phyloP scores from a whole-genome alignment of 2,113 vertebrate genomes.

The Syngnathus typhle region DNA sequence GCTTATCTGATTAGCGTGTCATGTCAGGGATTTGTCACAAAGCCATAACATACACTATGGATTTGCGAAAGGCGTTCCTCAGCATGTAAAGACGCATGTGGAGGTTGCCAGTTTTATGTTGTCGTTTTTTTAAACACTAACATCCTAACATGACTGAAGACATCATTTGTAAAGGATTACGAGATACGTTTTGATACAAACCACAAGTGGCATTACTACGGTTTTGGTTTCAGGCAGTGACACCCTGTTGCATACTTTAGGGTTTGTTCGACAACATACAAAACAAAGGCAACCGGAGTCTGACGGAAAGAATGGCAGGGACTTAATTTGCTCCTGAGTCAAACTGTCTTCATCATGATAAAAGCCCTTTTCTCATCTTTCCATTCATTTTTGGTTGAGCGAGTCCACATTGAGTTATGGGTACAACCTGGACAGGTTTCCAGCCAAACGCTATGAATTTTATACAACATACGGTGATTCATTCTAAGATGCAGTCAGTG shows the following conservation, averaged over 20 bases:
- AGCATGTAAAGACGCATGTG: conserved; percentile 55
- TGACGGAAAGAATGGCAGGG: neutral
- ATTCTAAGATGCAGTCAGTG: conserved; percentile 1
- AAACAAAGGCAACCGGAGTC: neutral
- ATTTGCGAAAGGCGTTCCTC: conserved; percentile 38
- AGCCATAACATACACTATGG: conserved; percentile 46
- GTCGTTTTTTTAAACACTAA: neutral
- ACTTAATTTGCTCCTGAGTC: neutral
- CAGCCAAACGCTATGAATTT: neutral
- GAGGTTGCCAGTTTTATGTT: neutral
- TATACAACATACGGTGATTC: neutral
- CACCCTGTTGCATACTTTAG: neutral
- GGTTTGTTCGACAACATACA: neutral
- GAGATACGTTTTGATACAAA: neutral
- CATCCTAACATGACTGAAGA: neutral
- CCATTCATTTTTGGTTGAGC: neutral
- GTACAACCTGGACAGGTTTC: neutral
- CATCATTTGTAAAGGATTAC: neutral
- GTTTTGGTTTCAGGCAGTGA: neutral
- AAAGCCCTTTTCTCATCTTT: neutral
- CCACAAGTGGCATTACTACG: neutral
- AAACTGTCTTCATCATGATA: neutral
- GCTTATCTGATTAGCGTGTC: conserved; percentile 70
- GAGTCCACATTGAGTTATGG: neutral
- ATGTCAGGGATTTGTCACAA: conserved; percentile 70